Base-by-base conservation (phyloP, 2,113 vertebrate genomes). In the Burhinus bistriatus region DNA sequence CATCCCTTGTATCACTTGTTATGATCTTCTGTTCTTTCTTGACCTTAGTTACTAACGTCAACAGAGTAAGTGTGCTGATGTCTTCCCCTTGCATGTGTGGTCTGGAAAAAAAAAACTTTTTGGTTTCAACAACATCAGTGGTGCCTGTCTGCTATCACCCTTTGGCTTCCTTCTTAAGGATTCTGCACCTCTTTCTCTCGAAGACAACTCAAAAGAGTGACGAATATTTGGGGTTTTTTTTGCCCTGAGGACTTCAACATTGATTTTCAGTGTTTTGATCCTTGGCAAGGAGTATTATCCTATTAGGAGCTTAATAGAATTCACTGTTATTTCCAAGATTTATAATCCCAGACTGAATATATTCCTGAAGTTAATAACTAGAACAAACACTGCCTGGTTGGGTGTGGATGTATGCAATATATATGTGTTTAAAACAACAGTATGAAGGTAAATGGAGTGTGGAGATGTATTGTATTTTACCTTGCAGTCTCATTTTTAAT, bases 291-390 rank as follows among this genome's bases (percentile, higher is more conserved):
- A 78, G 22, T 47, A 62, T 81, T 90, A 90, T 73, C 69, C 51
- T 83, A 70, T 73, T 83, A 93, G 44, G 9, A 82, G n/a, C 15
- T 87, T 93, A 78, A 79, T 2, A 84, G 69, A 87, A 54, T 42
- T 90, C 44, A 57, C 47, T 51, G 36, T 93, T 90, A 88, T 73
- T 95, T 90, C 42, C 40, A 90, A 90, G 64, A 71, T 95, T 86
- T 89, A 87, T 69, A 78, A 92, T 44, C 72, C 30, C 40, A 82
- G 52, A 81, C 18, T 70, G 76, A 80, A 89, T 59, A 51, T 73
- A 70, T 61, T 89, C 57, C 65, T 72, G 40, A 94, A 68, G 32
- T 54, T 81, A 90, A 51, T 57, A 81, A 86, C 34, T 52, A 87
- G 83, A 47, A 84, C 23, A 86, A 92, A 55, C 25, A 55, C 15